phyloP scores from a whole-genome alignment of 2,888 invertebrate genomes.

The Hyalella azteca region DNA sequence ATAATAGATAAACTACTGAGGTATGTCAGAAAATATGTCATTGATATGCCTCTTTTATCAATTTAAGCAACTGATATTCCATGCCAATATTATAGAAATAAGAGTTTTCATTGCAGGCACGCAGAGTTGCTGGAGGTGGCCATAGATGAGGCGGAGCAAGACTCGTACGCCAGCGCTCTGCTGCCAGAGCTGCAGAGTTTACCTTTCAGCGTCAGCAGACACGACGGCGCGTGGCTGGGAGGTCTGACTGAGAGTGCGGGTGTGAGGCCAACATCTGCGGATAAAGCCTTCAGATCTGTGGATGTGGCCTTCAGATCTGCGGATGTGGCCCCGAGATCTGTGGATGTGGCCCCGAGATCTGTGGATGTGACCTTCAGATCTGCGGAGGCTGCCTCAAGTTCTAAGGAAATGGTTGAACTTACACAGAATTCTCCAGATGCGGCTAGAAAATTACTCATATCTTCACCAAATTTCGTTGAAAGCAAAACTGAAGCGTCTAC shows the following conservation, averaged over 20 bases:
- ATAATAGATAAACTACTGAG: too few species aligned
- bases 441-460: not conserved
- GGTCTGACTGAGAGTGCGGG: not conserved
- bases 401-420: not conserved
- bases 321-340: not conserved
- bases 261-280: too few species aligned
- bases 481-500: too few species aligned
- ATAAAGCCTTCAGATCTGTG: too few species aligned
- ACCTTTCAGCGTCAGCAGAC: constrained; percentile 28
- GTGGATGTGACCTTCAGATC: too few species aligned
- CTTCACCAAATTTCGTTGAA: not conserved
- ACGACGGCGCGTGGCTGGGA: constrained; percentile 23
- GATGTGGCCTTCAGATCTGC: too few species aligned
- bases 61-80: too few species aligned
- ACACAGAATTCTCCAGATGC: not conserved
- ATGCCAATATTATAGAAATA: too few species aligned
- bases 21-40: too few species aligned
- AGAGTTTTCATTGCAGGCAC: not conserved
- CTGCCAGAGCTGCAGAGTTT: not conserved
- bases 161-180: not conserved
- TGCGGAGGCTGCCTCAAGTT: not conserved
- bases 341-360: not conserved
- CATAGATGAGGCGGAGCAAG: not conserved
- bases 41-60: too few species aligned
- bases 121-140: not conserved